Conservation (phyloP, 2,113 vertebrate species). For the Poecilia latipinna region DNA sequence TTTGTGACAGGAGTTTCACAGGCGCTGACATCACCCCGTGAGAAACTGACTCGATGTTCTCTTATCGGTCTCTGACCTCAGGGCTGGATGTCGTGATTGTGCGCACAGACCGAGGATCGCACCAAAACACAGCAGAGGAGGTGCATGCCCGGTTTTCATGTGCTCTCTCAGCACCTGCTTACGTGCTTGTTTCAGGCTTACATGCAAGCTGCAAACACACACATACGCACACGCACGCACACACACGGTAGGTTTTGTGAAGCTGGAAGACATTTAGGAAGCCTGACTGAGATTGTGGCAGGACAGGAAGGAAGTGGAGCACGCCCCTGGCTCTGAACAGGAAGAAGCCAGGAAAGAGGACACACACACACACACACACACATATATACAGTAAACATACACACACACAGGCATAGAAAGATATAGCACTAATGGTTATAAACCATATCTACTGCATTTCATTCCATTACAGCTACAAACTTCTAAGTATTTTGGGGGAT, state of each 20-base stretch:
- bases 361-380: slow-evolving; percentile 37
- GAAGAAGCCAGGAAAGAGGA: slow-evolving; percentile 70
- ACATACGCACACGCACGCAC: slow-evolving; percentile 10
- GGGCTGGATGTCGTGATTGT: slow-evolving; percentile 19
- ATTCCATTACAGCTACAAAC: background rate
- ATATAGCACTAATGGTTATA: slow-evolving; percentile 15
- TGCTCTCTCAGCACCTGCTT: slow-evolving; percentile 21
- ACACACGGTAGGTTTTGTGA: slow-evolving; percentile 27
- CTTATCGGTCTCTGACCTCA: slow-evolving; percentile 71
- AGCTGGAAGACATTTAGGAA: slow-evolving; percentile 66
- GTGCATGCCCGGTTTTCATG: slow-evolving; percentile 17
- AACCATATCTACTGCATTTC: background rate
- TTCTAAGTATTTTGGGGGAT: background rate
- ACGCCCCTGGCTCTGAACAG: slow-evolving; percentile 76
- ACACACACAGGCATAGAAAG: background rate
- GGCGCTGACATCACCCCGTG: slow-evolving; percentile 64
- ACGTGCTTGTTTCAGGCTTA: background rate
- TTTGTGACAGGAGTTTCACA: slow-evolving; percentile 53
- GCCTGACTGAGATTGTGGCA: slow-evolving; percentile 64
- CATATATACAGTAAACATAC: background rate
- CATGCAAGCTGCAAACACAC: background rate
- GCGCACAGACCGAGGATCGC: slow-evolving; percentile 19
- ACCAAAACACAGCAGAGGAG: slow-evolving; percentile 29
- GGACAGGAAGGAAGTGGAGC: slow-evolving; percentile 70
- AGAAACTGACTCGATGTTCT: slow-evolving; percentile 58